phyloP scores from a whole-genome alignment of 2,113 vertebrate species.

The Bubo bubo region DNA sequence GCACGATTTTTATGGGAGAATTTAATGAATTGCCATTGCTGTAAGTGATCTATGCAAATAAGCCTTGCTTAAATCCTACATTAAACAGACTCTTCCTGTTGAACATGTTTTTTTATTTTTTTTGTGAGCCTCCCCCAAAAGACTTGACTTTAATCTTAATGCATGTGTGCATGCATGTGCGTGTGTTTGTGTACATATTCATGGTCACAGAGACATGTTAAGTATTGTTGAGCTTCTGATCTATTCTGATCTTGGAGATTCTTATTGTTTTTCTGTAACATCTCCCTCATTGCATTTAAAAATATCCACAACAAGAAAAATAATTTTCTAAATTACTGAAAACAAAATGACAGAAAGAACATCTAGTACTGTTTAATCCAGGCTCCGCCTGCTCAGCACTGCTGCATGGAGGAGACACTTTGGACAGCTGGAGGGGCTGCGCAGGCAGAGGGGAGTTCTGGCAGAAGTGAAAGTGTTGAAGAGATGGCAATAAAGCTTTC shows the following conservation, averaged over 20 bases:
- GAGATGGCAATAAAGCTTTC: neutral
- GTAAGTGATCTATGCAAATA: conserved; percentile 47
- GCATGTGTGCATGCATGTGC: neutral
- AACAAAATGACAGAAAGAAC: neutral
- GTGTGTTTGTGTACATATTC: neutral
- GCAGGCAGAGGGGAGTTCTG: neutral
- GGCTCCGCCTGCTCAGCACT: neutral
- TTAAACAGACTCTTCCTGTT: conserved; percentile 30
- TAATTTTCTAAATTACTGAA: neutral
- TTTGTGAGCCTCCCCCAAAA: neutral
- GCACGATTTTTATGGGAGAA: conserved; percentile 4
- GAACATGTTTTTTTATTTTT: neutral
- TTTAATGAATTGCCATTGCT: conserved; percentile 26
- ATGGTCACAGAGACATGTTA: neutral
- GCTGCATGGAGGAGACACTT: conserved; percentile 11
- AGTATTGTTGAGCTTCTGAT: neutral
- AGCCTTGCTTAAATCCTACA: conserved; percentile 15
- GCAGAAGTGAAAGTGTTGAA: conserved; percentile 27
- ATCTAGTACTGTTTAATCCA: conserved; percentile 25
- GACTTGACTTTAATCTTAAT: neutral
- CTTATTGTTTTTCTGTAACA: neutral
- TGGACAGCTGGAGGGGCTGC: conserved; percentile 27
- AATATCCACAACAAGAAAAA: neutral
- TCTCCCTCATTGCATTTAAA: neutral
- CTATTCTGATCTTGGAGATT: neutral